Percentiles rank a stretch among this genome's conserved stretches.
phyloP scores from a whole-genome alignment of 1,140 invertebrate genomes.

The Psix sp. region DNA sequence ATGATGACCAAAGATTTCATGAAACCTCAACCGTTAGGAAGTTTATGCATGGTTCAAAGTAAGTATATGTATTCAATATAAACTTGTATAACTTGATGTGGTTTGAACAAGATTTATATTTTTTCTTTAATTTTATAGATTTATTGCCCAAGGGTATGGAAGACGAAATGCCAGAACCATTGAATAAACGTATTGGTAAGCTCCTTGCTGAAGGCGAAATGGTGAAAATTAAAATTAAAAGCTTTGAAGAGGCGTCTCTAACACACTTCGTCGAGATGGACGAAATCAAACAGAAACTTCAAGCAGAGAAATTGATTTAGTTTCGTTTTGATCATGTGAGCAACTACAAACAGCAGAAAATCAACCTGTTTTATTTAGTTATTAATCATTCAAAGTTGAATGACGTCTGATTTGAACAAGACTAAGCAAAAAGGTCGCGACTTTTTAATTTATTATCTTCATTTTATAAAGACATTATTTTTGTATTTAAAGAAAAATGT shows the following conservation, averaged over 20 bases:
- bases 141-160: conserved; percentile 34
- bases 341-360: too few relatives aligned
- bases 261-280: conserved; percentile 61
- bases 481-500: too few relatives aligned
- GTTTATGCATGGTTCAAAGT: conserved; percentile 64
- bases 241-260: neutral
- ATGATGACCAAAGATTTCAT: conserved; percentile 68
- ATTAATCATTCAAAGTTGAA: neutral
- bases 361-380: neutral
- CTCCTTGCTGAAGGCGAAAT: conserved; percentile 9
- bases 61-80: conserved; percentile 35
- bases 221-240: conserved; percentile 60
- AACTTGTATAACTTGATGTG: conserved; percentile 12
- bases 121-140: conserved; percentile 64
- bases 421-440: too few relatives aligned
- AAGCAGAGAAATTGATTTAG: conserved; percentile 31
- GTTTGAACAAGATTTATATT: conserved; percentile 8
- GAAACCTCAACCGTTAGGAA: conserved; percentile 46
- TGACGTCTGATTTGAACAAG: too few relatives aligned
- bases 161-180: conserved; percentile 13
- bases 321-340: too few relatives aligned
- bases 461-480: too few relatives aligned
- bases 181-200: conserved; percentile 43
- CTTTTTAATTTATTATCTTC: too few relatives aligned
- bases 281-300: conserved; percentile 39